phyloP scores from a whole-genome alignment of 2,888 invertebrate genomes.

The Junonia oenone region DNA sequence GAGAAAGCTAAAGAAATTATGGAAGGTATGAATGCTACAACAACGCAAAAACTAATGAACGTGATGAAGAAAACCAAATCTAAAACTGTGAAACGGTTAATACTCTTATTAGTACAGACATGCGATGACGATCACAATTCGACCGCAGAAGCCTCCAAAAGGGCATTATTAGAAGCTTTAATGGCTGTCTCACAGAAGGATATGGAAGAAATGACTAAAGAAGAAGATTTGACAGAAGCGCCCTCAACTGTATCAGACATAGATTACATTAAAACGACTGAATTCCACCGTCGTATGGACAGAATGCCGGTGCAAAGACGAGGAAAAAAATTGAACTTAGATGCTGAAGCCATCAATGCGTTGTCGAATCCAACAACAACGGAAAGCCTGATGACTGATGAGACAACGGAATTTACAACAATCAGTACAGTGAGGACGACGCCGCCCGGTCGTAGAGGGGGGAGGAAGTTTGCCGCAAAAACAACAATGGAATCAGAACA shows the following conservation, averaged over 20 bases:
- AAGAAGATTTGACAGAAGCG: conserved; percentile 47
- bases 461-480: conserved; percentile 53
- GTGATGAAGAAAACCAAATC: conserved; percentile 91
- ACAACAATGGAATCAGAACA: conserved; percentile 45
- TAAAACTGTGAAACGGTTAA: conserved; percentile 85
- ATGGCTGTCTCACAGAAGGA: conserved; percentile 82
- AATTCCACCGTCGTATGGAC: conserved; percentile 46
- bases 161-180: conserved; percentile 83
- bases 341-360: conserved; percentile 60
- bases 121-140: conserved; percentile 86
- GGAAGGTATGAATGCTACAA: conserved; percentile 86
- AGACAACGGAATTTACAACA: conserved; percentile 46
- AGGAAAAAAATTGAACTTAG: conserved; percentile 56
- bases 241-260: conserved; percentile 44
- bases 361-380: conserved; percentile 57
- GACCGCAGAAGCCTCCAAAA: conserved; percentile 84
- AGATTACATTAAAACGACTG: conserved; percentile 43
- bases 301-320: conserved; percentile 37
- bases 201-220: conserved; percentile 70
- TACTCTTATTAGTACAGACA: conserved; percentile 87
- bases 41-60: conserved; percentile 85
- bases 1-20: conserved; percentile 87
- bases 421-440: conserved; percentile 52
- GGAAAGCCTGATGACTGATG: conserved; percentile 42
- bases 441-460: conserved; percentile 52